A percentile compares a stretch with the other conserved stretches of the same genome.
Evolutionary conservation across 2,888 invertebrate genomes (phyloP).

Genomic region (Beris morrisii): DNA sequence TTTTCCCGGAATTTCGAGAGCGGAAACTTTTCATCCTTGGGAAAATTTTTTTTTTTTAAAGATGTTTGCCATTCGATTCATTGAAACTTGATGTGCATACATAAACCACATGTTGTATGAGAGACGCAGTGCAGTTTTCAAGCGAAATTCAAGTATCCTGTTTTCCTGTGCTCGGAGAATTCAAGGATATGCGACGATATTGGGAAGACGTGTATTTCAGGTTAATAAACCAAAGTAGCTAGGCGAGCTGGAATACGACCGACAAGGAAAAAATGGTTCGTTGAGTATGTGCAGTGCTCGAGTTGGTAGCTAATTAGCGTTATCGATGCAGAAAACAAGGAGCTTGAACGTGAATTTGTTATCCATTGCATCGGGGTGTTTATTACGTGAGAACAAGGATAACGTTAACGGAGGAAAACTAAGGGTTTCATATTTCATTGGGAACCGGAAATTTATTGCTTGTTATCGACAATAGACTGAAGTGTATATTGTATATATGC

Average conservation of each 20-base stretch:
- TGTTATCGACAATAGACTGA: not conserved
- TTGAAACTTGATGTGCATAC: not conserved
- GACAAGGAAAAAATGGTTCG: not conserved
- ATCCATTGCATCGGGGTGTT: too few species aligned
- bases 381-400: too few species aligned
- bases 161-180: not conserved
- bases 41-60: not conserved
- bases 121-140: not conserved
- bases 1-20: not conserved
- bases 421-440: constrained; percentile 9
- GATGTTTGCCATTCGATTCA: not conserved
- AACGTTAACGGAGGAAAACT: not conserved
- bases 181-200: not conserved
- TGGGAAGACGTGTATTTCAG: constrained; percentile 15
- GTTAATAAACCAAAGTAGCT: constrained; percentile 28
- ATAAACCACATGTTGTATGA: not conserved
- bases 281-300: too few species aligned
- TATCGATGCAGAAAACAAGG: constrained; percentile 25
- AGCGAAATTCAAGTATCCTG: not conserved
- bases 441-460: constrained; percentile 21
- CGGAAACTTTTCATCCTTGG: not conserved
- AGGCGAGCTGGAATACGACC: not conserved
- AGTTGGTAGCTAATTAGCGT: constrained; percentile 18
- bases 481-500: not conserved
- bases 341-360: too few species aligned